Base-by-base conservation (phyloP, 2,888 invertebrate species). In the Coleophora deauratella region DNA sequence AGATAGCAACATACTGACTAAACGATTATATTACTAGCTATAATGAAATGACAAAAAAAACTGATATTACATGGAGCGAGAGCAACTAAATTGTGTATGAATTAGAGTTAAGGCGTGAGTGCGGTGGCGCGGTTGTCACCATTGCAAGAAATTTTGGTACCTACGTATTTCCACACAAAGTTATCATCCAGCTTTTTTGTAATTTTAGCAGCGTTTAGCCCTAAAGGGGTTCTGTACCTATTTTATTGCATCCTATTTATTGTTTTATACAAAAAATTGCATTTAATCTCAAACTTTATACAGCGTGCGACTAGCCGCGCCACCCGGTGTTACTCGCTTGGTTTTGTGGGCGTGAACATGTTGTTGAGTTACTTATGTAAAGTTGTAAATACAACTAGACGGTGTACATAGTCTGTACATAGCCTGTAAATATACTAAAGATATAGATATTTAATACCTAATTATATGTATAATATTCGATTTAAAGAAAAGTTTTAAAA, bases 401-500 rank as follows among this genome's bases (percentile, higher is more conserved):
- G 27, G 27, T 38, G 37, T 41, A 37, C 33, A 41, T 40, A 40
- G 28, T 33, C 50, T 81, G 82, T 81, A 81, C 59, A 82, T 76
- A 81, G 47, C 56, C 47, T 82, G 82, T 84, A 81, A 79, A 84
- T 84, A 82, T 67, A 74, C 66, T 63, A 82, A 67, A 74, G 62
- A 75, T 65, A 77, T 73, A 74, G 74, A 71, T 59, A 79, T 79
- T 75, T 76, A 76, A 78, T 75, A 78, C 21, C 21, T 21, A 4
- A 67, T 79, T 80, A 67, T 76, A n/a, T n/a, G n/a, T n/a, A 74
- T 74, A 65, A 77, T 73, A 72, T 70, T 75, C 77, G 75, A 72
- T 80, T 78, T 76, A 76, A 78, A 79, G 65, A 78, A 54, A 76
- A 73, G 77, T 79, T 82, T 79, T 75, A 70, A 77, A 73, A 79